Evolutionary conservation across 1,140 invertebrate genomes (phyloP).

Genomic region (Goniozus legneri): DNA sequence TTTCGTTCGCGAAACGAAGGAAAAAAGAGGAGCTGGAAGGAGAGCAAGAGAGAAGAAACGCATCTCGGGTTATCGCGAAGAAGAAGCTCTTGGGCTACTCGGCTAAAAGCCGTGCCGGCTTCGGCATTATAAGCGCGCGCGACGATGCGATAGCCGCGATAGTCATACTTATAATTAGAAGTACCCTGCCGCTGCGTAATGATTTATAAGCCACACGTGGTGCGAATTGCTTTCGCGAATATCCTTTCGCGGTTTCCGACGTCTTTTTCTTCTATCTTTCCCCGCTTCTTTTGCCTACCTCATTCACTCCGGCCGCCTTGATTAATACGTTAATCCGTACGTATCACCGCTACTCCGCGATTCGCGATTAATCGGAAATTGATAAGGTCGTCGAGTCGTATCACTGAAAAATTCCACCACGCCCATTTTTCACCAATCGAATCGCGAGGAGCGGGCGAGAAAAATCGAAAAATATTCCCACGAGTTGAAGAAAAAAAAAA

Average conservation of each 20-base stretch:
- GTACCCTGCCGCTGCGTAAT: constrained; percentile 43
- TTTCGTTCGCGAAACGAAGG: background rate
- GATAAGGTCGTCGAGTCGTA: no score
- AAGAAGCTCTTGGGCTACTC: constrained; percentile 25
- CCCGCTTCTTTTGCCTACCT: background rate
- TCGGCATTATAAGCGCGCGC: constrained; percentile 34
- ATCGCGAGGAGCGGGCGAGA: no score
- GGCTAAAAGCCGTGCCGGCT: constrained; percentile 28
- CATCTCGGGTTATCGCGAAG: constrained; percentile 31
- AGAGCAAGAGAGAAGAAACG: background rate
- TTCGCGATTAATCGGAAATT: no score
- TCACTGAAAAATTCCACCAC: no score
- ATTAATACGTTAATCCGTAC: no score
- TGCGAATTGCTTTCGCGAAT: constrained; percentile 34
- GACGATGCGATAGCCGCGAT: constrained; percentile 40
- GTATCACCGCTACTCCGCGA: no score
- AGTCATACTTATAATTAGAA: constrained; percentile 51
- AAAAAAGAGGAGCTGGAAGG: constrained; percentile 1
- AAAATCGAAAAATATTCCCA: no score
- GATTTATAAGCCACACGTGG: constrained; percentile 45
- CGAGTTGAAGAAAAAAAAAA: no score
- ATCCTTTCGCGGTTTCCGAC: constrained; percentile 7
- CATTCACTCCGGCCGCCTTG: no score
- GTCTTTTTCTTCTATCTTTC: constrained; percentile 3
- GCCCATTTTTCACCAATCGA: no score